Percentiles rank a stretch among this genome's conserved stretches.
These are phyloP conservation scores for Hyles euphorbiae DNA, from an alignment of 1,140 invertebrate genomes.

Conservation along the genomic window DNA sequence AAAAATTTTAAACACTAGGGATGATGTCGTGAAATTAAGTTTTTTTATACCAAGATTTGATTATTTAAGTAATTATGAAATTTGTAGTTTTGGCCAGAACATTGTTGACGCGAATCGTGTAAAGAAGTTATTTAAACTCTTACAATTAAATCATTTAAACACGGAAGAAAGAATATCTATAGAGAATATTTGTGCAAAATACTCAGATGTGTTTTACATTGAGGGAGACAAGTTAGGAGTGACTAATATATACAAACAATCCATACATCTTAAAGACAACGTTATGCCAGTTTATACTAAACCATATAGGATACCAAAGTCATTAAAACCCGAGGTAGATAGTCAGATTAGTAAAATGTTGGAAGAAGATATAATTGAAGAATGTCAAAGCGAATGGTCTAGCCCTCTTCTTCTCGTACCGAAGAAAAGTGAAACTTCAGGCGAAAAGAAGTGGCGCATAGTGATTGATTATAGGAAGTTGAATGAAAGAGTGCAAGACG, in stretches of 20 bases:
- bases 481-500: constrained; percentile 3
- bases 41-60: too few species aligned
- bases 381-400: constrained; percentile 6
- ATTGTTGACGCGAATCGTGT: not conserved
- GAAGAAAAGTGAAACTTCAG: not conserved
- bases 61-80: too few species aligned
- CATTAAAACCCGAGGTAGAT: not conserved
- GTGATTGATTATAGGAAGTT: constrained; percentile 3
- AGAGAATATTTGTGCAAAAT: not conserved
- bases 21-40: too few species aligned
- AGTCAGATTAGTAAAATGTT: not conserved
- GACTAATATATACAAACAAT: not conserved
- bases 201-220: not conserved
- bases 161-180: not conserved
- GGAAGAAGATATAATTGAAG: constrained; percentile 2
- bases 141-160: not conserved
- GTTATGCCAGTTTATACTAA: not conserved
- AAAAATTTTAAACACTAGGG: too few species aligned
- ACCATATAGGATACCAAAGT: not conserved
- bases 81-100: too few species aligned
- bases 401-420: not conserved
- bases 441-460: constrained; percentile 2
- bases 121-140: not conserved
- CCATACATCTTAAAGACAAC: not conserved
- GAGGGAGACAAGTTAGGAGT: not conserved